phyloP scores from a whole-genome alignment of 2,113 vertebrate species.

The Stegostoma tigrinum region DNA sequence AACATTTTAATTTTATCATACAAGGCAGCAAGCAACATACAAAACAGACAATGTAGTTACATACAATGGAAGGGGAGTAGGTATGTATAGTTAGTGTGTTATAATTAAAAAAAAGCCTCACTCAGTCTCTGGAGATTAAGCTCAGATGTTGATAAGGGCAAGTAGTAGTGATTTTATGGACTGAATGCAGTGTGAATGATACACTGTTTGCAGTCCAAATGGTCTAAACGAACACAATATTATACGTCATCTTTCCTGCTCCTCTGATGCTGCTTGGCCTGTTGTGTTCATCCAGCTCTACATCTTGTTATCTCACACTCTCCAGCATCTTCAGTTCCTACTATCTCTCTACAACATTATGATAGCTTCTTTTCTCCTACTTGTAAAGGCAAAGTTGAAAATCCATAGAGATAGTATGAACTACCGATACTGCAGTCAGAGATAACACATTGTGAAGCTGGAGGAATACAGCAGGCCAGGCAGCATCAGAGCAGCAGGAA shows the following conservation, averaged over 20 bases:
- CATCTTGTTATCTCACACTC: too few species aligned
- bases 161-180: neutral
- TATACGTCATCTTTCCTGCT: too few species aligned
- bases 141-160: neutral
- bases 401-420: too few species aligned
- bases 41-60: neutral
- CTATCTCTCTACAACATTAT: neutral
- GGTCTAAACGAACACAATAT: neutral
- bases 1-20: neutral
- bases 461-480: too few species aligned
- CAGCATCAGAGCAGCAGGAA: too few species aligned
- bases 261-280: too few species aligned
- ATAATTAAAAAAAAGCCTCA: neutral
- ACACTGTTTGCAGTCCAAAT: neutral
- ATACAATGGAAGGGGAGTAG: neutral
- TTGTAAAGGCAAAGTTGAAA: conserved; percentile 3
- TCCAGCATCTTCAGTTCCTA: too few species aligned
- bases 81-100: neutral
- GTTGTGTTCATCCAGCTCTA: too few species aligned
- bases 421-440: too few species aligned
- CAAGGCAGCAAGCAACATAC: neutral
- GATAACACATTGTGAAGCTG: too few species aligned
- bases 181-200: neutral
- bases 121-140: neutral
- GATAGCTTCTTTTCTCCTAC: neutral